phyloP scores from a whole-genome alignment of 2,888 invertebrate genomes.

The Dichetophora obliterata region DNA sequence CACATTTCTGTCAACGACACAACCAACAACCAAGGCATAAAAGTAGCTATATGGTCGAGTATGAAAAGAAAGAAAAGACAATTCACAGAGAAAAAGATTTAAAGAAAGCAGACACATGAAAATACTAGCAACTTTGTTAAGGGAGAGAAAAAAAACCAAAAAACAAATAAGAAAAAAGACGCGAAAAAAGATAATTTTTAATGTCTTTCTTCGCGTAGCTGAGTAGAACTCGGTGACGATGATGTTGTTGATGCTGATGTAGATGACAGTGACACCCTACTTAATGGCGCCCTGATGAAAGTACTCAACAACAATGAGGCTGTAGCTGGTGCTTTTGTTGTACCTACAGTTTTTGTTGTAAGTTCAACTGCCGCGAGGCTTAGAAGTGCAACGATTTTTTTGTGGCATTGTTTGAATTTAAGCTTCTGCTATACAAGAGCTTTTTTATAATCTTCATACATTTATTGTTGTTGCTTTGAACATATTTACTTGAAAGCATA shows the following conservation, averaged over 20 bases:
- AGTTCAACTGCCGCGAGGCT: not conserved
- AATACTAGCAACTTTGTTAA: not conserved
- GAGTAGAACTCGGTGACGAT: not conserved
- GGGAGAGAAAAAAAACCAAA: not conserved
- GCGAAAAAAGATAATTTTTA: not conserved
- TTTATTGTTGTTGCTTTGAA: not conserved
- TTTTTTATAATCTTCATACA: not conserved
- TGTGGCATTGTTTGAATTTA: too few relatives aligned
- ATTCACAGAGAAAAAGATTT: not conserved
- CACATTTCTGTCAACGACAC: constrained; percentile 21
- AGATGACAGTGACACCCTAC: not conserved
- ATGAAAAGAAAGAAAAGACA: not conserved
- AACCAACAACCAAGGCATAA: not conserved
- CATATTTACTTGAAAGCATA: not conserved
- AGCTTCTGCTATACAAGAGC: too few relatives aligned
- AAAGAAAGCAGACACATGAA: not conserved
- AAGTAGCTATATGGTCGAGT: not conserved
- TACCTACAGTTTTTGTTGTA: not conserved
- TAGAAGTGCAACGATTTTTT: not conserved
- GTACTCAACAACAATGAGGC: not conserved
- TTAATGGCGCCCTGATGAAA: not conserved
- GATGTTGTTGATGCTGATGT: not conserved
- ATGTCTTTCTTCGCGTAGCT: not conserved
- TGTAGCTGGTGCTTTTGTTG: constrained; percentile 23
- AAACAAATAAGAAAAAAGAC: too few relatives aligned